phyloP scores from a whole-genome alignment of 2,888 invertebrate species.

The Cataglyphis albicans region DNA sequence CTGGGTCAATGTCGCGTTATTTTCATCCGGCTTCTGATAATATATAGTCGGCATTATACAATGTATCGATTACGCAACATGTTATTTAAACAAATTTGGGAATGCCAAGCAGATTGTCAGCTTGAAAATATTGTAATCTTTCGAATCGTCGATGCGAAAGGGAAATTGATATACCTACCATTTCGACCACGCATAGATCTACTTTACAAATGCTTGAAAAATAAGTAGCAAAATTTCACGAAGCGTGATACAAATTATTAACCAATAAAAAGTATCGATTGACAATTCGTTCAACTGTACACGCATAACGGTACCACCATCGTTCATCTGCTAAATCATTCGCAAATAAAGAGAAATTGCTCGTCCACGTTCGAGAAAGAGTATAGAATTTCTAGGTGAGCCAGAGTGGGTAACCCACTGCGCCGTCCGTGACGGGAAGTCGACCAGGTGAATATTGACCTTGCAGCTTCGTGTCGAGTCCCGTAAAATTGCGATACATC shows the following conservation, averaged over 20 bases:
- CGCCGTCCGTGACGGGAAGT: conserved; percentile 40
- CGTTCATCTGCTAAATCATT: conserved; percentile 50
- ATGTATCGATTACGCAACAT: conserved; percentile 4
- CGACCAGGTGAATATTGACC: conserved; percentile 68
- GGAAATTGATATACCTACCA: neutral
- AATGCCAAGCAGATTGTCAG: conserved; percentile 12
- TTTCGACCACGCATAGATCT: neutral
- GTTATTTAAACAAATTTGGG: conserved; percentile 15
- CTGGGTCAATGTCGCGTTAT: conserved; percentile 42
- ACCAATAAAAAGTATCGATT: neutral
- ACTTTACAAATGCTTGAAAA: neutral
- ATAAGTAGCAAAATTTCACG: neutral
- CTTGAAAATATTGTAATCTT: conserved; percentile 35
- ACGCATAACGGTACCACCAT: conserved; percentile 38
- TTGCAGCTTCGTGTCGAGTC: conserved; percentile 51
- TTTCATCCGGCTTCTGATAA: conserved; percentile 11
- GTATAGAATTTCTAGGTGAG: conserved; percentile 51
- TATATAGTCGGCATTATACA: neutral
- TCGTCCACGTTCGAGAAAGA: neutral
- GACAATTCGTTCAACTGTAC: conserved; percentile 34
- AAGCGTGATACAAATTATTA: neutral
- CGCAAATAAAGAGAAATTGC: conserved; percentile 38
- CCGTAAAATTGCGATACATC: conserved; percentile 57
- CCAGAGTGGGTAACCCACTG: conserved; percentile 49
- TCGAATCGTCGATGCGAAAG: conserved; percentile 3